These are phyloP conservation scores for Pandion haliaetus DNA, from an alignment of 2,113 vertebrate genomes.

Conservation along the genomic window DNA sequence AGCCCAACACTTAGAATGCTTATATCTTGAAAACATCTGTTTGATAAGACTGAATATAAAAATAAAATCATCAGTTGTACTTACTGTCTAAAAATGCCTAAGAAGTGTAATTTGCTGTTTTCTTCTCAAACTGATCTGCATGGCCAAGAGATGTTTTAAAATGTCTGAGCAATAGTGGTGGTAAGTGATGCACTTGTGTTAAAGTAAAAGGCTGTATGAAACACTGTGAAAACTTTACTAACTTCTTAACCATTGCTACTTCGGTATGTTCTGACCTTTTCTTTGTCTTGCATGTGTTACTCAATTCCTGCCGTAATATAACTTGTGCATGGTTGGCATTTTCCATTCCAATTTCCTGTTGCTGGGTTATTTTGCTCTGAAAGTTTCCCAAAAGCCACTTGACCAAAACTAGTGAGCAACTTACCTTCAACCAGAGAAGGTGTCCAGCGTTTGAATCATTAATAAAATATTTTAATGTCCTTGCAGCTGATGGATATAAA, in stretches of 20 bases:
- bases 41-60: constrained; percentile 29
- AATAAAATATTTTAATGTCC: neutral
- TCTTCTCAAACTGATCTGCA: constrained; percentile 64
- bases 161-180: constrained; percentile 70
- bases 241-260: constrained; percentile 62
- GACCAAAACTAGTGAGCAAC: constrained; percentile 60
- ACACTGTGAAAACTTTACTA: constrained; percentile 76
- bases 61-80: constrained; percentile 27
- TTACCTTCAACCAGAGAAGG: neutral
- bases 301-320: constrained; percentile 39
- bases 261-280: constrained; percentile 49
- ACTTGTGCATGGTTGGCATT: constrained; percentile 61
- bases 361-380: constrained; percentile 47
- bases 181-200: constrained; percentile 71
- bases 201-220: constrained; percentile 73
- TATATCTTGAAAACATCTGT: neutral
- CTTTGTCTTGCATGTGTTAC: constrained; percentile 70
- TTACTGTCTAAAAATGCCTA: constrained; percentile 56
- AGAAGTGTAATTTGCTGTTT: constrained; percentile 56
- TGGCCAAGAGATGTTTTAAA: constrained; percentile 72
- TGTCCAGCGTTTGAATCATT: neutral
- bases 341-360: constrained; percentile 29
- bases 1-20: constrained; percentile 42
- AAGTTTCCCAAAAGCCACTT: constrained; percentile 62
- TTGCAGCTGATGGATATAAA: constrained; percentile 12